Conservation (phyloP, 2,113 vertebrate genomes). For the Barbus barbus region DNA sequence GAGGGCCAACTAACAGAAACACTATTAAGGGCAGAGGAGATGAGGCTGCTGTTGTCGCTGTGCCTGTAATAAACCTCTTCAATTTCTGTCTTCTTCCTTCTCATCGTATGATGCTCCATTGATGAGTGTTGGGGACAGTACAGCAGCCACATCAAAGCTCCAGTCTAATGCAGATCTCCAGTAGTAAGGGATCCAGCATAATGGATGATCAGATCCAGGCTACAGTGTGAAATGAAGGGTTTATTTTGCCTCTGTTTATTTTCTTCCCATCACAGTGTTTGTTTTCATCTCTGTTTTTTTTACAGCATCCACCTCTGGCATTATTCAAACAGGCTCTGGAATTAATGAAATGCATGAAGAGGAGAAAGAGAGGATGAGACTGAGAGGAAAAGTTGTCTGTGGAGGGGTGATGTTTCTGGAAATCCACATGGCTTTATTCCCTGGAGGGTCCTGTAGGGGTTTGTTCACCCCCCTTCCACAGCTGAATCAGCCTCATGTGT, state of each 20-base stretch:
- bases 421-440: neutral
- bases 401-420: conserved; percentile 34
- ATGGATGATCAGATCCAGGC: conserved; percentile 19
- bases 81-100: neutral
- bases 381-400: neutral
- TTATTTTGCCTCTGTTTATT: conserved; percentile 34
- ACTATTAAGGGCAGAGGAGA: conserved; percentile 25
- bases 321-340: conserved; percentile 58
- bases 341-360: conserved; percentile 57
- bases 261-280: conserved; percentile 29
- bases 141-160: conserved; percentile 44
- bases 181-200: neutral
- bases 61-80: conserved; percentile 8
- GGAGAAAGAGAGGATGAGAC: neutral
- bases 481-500: neutral
- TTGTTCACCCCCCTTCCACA: neutral
- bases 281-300: conserved; percentile 54
- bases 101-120: conserved; percentile 12
- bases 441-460: neutral
- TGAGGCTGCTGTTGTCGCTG: too few species aligned
- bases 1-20: conserved; percentile 1
- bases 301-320: conserved; percentile 49
- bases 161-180: conserved; percentile 18
- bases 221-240: neutral
- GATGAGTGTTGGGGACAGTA: conserved; percentile 2